Base-by-base conservation (phyloP, 2,888 invertebrate genomes). In the Ormyrus pomaceus region DNA sequence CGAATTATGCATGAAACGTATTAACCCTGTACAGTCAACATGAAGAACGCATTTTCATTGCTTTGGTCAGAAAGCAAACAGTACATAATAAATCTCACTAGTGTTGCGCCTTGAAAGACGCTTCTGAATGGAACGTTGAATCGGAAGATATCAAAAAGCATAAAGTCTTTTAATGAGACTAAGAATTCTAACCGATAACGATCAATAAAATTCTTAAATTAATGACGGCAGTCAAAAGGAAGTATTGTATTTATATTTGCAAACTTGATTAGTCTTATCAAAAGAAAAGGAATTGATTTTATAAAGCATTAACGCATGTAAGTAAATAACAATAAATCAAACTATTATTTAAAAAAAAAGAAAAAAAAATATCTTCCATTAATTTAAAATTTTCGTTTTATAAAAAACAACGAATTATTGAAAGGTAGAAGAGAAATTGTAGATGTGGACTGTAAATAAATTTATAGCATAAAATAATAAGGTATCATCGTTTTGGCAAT, bases 11-110 rank as follows among this genome's bases (percentile, higher is more conserved):
- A 62, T 34, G 34, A 61, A 68, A 72, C 50, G 56, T 53, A 61
- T 8, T 55, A 76, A 80, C 68, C 66, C 62, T 66, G 56, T 72
- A 76, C 68, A 76, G 61, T 69, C 45, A 68, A 64, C 13, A 55
- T 64, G 56, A 61, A 72, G 55, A 73, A 73, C 73, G 48, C 50
- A 65, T 68, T 64, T 77, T 51, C n/a, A 69, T 74, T 61, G 74
- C 74, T 81, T 77, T 77, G 81, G 70, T 81, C 77, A 73, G 53
- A 48, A 65, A 64, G 59, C 77, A 77, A 48, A 56, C 65, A 69
- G 53, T 69, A 59, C 58, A 69, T 48, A 19, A 56, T 65, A 74
- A 77, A 65, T 77, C 69, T 73, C 65, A 70, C 74, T 77, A 69
- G 61, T 45, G 45, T 48, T 13, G 66, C 11, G 9, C 50, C 13